phyloP scores from a whole-genome alignment of 2,113 vertebrate species.

The Ophiodon elongatus region DNA sequence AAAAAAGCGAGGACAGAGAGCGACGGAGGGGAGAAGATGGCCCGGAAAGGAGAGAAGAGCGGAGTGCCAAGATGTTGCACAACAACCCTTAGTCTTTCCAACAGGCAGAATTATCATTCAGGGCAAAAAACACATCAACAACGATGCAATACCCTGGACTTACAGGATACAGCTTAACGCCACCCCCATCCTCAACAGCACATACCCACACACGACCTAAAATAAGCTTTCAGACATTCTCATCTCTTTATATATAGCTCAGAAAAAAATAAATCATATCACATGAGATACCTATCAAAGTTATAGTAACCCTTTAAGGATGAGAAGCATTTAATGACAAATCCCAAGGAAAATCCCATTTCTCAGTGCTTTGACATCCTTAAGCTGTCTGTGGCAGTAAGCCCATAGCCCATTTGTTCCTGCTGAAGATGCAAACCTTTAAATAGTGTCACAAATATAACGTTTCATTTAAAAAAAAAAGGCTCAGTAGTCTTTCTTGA shows the following conservation, averaged over 20 bases:
- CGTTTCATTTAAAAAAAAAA: not conserved
- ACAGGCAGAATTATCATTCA: slow-evolving; percentile 81
- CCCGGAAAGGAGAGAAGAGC: slow-evolving; percentile 74
- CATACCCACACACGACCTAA: slow-evolving; percentile 68
- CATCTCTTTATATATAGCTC: slow-evolving; percentile 10
- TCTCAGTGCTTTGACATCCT: not conserved
- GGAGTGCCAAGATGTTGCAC: slow-evolving; percentile 80
- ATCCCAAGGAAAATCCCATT: not conserved
- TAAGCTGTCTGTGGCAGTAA: not conserved
- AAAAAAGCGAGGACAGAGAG: slow-evolving; percentile 61
- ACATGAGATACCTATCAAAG: not conserved
- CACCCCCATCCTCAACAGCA: slow-evolving; percentile 57
- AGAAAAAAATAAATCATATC: not conserved
- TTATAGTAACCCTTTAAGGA: not conserved
- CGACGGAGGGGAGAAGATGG: slow-evolving; percentile 73
- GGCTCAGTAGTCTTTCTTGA: not conserved
- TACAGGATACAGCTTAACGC: slow-evolving; percentile 63
- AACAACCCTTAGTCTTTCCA: slow-evolving; percentile 80
- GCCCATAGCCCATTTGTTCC: not conserved
- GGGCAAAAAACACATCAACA: slow-evolving; percentile 74
- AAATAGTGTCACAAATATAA: not conserved
- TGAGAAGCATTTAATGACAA: not conserved
- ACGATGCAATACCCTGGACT: slow-evolving; percentile 65
- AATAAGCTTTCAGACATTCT: slow-evolving; percentile 40
- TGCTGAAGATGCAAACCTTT: slow-evolving; percentile 1